A percentile compares a stretch with the other conserved stretches of the same genome.
These are phyloP conservation scores for Pomacea maculata DNA, from an alignment of 1,140 invertebrate species.

Conservation along the genomic window DNA sequence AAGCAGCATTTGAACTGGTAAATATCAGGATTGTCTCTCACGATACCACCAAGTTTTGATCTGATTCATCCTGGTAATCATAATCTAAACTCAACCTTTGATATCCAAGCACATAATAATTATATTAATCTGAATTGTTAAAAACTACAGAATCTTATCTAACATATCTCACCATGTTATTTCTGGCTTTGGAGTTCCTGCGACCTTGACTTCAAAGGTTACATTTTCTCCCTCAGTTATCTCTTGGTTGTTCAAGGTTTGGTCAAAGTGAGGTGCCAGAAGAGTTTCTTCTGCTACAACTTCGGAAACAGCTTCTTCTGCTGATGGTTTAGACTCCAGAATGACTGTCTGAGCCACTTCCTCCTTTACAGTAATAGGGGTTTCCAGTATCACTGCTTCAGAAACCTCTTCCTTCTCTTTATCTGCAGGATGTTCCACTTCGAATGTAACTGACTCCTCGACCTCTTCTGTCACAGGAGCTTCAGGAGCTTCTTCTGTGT, in stretches of 20 bases:
- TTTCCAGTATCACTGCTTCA: conserved; percentile 5
- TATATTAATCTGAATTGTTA: no score
- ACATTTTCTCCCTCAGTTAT: conserved; percentile 59
- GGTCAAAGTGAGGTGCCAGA: conserved; percentile 46
- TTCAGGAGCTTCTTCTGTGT: conserved; percentile 19
- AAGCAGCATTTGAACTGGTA: no score
- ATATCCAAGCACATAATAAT: no score
- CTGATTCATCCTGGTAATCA: no score
- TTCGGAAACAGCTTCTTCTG: conserved; percentile 29
- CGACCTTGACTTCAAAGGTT: conserved; percentile 63
- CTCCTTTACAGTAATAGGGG: neutral
- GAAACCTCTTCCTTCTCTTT: conserved; percentile 13
- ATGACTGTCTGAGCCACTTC: no score
- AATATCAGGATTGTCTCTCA: no score
- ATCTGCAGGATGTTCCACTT: neutral
- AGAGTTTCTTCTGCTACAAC: conserved; percentile 47
- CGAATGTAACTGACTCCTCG: neutral
- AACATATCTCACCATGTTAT: conserved; percentile 55
- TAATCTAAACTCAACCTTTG: no score
- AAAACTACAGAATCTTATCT: no score
- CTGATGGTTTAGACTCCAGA: no score
- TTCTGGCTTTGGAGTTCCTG: conserved; percentile 59
- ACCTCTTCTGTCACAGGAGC: conserved; percentile 10
- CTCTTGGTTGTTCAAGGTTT: conserved; percentile 52
- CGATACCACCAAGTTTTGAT: no score